Evolutionary conservation across 2,113 vertebrate genomes (phyloP).

Genomic region (Centropristis striata): DNA sequence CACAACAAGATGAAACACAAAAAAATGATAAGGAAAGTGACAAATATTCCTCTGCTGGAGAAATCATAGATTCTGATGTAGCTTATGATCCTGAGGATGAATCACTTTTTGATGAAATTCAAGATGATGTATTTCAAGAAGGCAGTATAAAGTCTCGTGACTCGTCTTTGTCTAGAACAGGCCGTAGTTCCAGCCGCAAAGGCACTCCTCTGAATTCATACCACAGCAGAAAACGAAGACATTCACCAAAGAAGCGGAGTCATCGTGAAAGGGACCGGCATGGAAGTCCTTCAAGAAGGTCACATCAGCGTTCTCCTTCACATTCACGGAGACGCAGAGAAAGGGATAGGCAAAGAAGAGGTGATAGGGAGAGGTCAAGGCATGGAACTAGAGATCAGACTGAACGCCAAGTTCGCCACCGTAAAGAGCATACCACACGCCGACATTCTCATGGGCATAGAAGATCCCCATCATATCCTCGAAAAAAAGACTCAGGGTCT

Average conservation of each 20-base stretch:
- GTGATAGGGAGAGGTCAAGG: slow-evolving; percentile 75
- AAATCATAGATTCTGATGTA: slow-evolving; percentile 86
- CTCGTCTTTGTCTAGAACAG: slow-evolving; percentile 54
- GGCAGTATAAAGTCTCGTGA: slow-evolving; percentile 48
- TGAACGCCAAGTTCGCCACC: slow-evolving; percentile 69
- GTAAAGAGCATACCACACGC: slow-evolving; percentile 56
- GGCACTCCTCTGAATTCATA: slow-evolving; percentile 41
- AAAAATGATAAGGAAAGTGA: slow-evolving; percentile 65
- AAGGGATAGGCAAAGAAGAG: slow-evolving; percentile 74
- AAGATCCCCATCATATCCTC: slow-evolving; percentile 73
- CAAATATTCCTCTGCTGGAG: slow-evolving; percentile 76
- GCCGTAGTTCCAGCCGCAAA: slow-evolving; percentile 41
- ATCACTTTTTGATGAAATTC: slow-evolving; percentile 93
- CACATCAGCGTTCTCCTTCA: slow-evolving; percentile 69
- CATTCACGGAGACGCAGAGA: slow-evolving; percentile 72
- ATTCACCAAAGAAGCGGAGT: slow-evolving; percentile 77
- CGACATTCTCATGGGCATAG: slow-evolving; percentile 66
- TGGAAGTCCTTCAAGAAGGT: slow-evolving; percentile 74
- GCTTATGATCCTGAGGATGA: slow-evolving; percentile 96
- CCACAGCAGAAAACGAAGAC: slow-evolving; percentile 68
- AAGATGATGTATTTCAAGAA: slow-evolving; percentile 89
- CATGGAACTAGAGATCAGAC: slow-evolving; percentile 73
- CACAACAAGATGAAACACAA: slow-evolving; percentile 55
- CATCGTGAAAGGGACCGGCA: slow-evolving; percentile 68
- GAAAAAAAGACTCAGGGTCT: slow-evolving; percentile 67